phyloP scores from a whole-genome alignment of 2,797 vertebrate species.

The Premnoplex brunnescens region DNA sequence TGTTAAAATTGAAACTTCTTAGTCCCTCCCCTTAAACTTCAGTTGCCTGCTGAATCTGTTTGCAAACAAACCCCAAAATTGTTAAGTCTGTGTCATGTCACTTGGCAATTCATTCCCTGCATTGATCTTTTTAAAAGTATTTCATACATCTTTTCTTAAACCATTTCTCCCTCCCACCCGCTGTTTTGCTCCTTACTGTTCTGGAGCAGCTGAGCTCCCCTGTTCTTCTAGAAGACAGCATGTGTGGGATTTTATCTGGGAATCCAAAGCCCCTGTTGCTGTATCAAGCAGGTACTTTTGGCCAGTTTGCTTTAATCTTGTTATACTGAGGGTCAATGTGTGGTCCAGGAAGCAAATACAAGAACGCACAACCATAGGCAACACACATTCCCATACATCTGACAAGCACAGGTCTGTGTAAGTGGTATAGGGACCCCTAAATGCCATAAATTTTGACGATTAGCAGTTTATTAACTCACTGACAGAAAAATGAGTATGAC shows the following conservation, averaged over 20 bases:
- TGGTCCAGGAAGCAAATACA: neutral
- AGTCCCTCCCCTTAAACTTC: neutral
- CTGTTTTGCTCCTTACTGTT: neutral
- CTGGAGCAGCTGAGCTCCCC: neutral
- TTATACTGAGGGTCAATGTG: neutral
- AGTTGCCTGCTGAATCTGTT: neutral
- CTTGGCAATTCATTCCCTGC: neutral
- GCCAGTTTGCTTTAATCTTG: neutral
- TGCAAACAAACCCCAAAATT: neutral
- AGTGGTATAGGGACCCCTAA: neutral
- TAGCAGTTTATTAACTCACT: neutral
- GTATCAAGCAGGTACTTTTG: neutral
- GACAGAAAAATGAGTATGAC: neutral
- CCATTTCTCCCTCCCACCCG: neutral
- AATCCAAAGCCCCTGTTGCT: neutral
- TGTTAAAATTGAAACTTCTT: neutral
- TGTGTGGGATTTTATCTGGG: neutral
- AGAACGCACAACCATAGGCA: neutral
- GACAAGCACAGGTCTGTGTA: neutral
- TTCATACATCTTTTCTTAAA: fast-evolving
- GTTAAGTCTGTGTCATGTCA: neutral
- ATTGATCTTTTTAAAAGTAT: neutral
- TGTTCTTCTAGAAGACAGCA: neutral
- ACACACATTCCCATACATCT: neutral
- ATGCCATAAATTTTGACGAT: neutral